phyloP scores from a whole-genome alignment of 2,888 invertebrate species.

The Trissoscelio sp. region DNA sequence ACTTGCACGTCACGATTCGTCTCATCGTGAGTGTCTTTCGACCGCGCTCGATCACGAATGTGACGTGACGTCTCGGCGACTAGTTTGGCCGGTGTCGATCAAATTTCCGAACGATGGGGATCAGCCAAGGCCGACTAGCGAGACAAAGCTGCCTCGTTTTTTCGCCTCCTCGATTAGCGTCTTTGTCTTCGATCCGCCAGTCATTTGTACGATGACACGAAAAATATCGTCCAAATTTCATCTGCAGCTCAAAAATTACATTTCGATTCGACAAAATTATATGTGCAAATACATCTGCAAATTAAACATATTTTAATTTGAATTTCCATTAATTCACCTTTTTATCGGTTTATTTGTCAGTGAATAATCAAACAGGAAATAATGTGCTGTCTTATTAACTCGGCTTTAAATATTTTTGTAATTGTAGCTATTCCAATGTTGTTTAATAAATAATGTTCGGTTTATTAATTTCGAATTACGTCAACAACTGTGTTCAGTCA shows the following conservation, averaged over 20 bases:
- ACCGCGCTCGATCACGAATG: slow-evolving; percentile 65
- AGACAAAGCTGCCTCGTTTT: slow-evolving; percentile 75
- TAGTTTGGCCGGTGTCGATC: slow-evolving; percentile 82
- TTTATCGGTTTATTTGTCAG: background rate
- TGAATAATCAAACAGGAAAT: slow-evolving; percentile 47
- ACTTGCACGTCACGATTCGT: slow-evolving; percentile 65
- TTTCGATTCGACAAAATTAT: too few relatives aligned
- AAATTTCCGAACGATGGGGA: slow-evolving; percentile 81
- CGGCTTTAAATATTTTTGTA: slow-evolving; percentile 46
- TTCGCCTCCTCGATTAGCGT: slow-evolving; percentile 59
- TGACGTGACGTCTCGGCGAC: slow-evolving; percentile 76
- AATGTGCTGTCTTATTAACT: slow-evolving; percentile 36
- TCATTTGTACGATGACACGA: slow-evolving; percentile 55
- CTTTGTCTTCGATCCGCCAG: slow-evolving; percentile 65
- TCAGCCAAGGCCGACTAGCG: slow-evolving; percentile 78
- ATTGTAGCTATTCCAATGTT: slow-evolving; percentile 15
- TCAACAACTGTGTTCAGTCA: slow-evolving; percentile 44
- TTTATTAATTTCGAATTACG: slow-evolving; percentile 46
- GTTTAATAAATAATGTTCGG: slow-evolving; percentile 37
- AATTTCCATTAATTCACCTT: slow-evolving; percentile 37
- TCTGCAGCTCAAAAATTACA: too few relatives aligned
- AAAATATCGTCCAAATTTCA: too few relatives aligned
- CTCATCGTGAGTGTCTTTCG: slow-evolving; percentile 61
- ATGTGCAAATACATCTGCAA: too few relatives aligned
- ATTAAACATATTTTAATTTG: slow-evolving; percentile 34